A percentile compares a stretch with the other conserved stretches of the same genome.
Conservation (phyloP, 2,797 vertebrate genomes). For the Vespertilio murinus region DNA sequence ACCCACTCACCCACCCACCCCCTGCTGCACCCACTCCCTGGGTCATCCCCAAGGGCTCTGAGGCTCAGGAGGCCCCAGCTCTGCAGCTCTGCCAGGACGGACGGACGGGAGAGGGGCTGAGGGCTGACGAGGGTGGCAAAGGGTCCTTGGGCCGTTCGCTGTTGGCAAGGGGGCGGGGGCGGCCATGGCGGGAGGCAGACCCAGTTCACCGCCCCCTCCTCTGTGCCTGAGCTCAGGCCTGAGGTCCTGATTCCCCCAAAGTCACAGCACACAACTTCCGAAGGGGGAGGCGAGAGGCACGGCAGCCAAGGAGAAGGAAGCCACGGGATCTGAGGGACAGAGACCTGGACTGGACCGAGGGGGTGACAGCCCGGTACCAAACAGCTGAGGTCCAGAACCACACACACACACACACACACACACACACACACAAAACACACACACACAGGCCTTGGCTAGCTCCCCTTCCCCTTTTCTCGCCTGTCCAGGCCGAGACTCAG, state of each 20-base stretch:
- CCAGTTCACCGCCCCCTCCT: neutral
- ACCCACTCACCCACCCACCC: no score
- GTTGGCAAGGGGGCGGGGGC: neutral
- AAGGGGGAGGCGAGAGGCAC: neutral
- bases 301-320: neutral
- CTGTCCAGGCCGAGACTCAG: neutral
- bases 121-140: neutral
- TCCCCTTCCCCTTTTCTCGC: neutral
- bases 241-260: neutral
- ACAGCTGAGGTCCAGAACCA: neutral
- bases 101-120: neutral
- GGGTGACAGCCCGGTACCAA: neutral
- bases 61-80: neutral
- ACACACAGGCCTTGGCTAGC: neutral
- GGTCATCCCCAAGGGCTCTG: neutral
- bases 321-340: neutral
- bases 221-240: neutral
- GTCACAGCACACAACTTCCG: constrained; percentile 41
- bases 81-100: neutral
- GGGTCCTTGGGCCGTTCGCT: neutral
- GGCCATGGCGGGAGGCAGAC: no score
- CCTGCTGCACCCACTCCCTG: neutral
- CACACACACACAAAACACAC: no score
- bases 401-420: neutral
- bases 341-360: neutral